Percentiles rank a stretch among this genome's conserved stretches.
These are phyloP conservation scores for Fopius arisanus DNA, from an alignment of 1,140 invertebrate species.

Conservation along the genomic window DNA sequence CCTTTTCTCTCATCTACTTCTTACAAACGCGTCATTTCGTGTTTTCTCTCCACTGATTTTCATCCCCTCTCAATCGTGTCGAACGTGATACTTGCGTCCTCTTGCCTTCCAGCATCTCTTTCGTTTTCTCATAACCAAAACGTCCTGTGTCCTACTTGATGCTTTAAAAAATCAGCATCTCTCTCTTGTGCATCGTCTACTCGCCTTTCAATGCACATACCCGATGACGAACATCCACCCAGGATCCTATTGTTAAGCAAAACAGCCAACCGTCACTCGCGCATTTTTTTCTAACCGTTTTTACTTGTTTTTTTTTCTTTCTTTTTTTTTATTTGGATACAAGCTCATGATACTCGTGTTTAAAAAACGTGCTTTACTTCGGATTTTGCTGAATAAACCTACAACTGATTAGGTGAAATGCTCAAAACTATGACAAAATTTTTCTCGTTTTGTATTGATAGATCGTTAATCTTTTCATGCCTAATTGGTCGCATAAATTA, in stretches of 20 bases:
- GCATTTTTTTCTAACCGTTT: background rate
- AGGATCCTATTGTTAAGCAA: background rate
- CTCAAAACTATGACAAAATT: too few species aligned
- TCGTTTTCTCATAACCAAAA: background rate
- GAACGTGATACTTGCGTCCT: background rate
- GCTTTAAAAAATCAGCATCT: background rate
- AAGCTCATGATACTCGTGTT: too few species aligned
- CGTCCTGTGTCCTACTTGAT: background rate
- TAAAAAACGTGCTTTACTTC: too few species aligned
- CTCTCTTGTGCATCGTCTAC: background rate
- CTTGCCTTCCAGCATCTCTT: background rate
- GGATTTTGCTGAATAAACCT: too few species aligned
- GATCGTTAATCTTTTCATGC: too few species aligned
- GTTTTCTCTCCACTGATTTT: constrained; percentile 1
- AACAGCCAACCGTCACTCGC: background rate
- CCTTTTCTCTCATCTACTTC: background rate
- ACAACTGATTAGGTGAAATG: too few species aligned
- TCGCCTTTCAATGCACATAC: background rate
- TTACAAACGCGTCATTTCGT: background rate
- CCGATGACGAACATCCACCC: background rate
- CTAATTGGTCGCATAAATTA: too few species aligned
- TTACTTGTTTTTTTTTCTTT: background rate
- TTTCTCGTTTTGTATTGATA: too few species aligned
- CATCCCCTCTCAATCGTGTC: background rate
- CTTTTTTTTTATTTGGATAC: too few species aligned